Evolutionary conservation across 2,797 vertebrate species (phyloP).

Genomic region (Ceyx erithaca): DNA sequence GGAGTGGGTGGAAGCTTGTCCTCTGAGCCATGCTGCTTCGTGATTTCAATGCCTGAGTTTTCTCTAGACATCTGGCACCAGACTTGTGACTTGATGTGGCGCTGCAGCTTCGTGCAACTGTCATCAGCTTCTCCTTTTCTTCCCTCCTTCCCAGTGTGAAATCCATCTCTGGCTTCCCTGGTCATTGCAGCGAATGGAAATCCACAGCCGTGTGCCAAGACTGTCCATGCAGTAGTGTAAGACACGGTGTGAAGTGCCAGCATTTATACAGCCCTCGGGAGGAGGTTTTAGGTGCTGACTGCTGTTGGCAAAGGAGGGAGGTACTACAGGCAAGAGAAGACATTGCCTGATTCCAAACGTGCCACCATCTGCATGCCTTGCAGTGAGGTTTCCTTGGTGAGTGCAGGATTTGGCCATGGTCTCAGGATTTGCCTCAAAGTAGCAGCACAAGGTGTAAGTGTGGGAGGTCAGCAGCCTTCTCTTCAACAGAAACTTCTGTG

Average conservation of each 20-base stretch:
- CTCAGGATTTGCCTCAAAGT: not conserved
- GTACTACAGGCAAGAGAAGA: not conserved
- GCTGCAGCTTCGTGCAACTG: not conserved
- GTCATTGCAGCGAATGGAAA: not conserved
- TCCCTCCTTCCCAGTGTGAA: not conserved
- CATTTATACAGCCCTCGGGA: not conserved
- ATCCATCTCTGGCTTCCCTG: not conserved
- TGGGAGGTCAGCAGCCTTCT: not conserved
- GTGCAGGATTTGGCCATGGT: not conserved
- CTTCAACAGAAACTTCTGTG: not conserved
- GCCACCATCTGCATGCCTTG: not conserved
- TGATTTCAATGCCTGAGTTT: slow-evolving; percentile 14
- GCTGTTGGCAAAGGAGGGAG: not conserved
- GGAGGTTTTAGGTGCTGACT: not conserved
- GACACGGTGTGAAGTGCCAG: not conserved
- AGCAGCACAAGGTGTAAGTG: not conserved
- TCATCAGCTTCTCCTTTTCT: not conserved
- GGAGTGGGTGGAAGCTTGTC: slow-evolving; percentile 5
- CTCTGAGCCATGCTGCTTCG: not conserved
- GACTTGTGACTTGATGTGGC: not conserved
- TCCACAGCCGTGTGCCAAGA: fast-evolving
- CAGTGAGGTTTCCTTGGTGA: not conserved
- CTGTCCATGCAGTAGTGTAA: not conserved
- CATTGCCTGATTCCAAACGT: not conserved
- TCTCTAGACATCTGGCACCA: not conserved